These are phyloP conservation scores for Tadarida brasiliensis DNA, from an alignment of 2,797 vertebrate species.

Conservation along the genomic window DNA sequence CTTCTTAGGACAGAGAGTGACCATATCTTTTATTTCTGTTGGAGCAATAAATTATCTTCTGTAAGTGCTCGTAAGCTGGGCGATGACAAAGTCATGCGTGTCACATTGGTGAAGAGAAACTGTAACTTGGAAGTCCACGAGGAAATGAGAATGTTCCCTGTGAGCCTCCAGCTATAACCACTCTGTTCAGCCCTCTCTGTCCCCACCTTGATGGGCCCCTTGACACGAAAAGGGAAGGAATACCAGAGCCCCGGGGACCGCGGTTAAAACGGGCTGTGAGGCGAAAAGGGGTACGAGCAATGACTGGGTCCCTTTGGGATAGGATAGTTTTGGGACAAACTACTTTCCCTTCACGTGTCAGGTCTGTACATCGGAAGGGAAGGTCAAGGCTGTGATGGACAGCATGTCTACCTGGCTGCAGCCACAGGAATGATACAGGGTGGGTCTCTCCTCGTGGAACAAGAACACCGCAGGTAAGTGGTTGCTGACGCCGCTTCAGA, in stretches of 20 bases:
- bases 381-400: neutral
- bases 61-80: neutral
- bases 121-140: neutral
- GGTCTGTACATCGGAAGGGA: neutral
- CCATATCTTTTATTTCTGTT: neutral
- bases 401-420: neutral
- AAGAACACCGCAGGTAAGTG: neutral
- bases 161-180: too few relatives aligned
- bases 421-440: neutral
- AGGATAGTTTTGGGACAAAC: neutral
- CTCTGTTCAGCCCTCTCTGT: too few relatives aligned
- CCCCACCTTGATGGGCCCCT: too few relatives aligned
- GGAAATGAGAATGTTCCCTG: too few relatives aligned
- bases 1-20: neutral
- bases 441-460: neutral
- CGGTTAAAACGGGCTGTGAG: neutral
- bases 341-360: neutral
- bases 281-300: neutral
- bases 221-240: too few relatives aligned
- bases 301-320: neutral
- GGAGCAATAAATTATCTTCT: neutral
- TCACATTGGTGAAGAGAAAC: neutral
- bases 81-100: fast-evolving
- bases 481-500: neutral
- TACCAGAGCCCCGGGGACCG: too few relatives aligned